These are phyloP conservation scores for Nephrotoma guestfalica DNA, from an alignment of 2,888 invertebrate species.

Conservation along the genomic window DNA sequence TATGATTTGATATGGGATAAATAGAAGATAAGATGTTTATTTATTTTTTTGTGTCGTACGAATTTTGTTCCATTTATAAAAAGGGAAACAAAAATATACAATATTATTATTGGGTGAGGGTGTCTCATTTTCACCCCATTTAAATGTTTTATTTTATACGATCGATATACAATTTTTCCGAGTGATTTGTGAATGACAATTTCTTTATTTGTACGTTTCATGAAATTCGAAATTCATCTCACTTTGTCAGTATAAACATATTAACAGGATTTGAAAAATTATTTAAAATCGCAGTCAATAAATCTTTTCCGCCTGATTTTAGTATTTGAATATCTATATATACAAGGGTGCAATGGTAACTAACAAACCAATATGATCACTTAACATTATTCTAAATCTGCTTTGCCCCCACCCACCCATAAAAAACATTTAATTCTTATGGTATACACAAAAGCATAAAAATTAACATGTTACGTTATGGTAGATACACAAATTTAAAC, in stretches of 20 bases:
- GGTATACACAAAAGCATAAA: not conserved
- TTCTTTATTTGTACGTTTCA: not conserved
- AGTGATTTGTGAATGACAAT: slow-evolving; percentile 6
- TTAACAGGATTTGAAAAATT: not conserved
- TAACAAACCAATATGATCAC: not conserved
- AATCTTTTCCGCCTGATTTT: not conserved
- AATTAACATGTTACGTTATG: not conserved
- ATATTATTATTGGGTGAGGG: not conserved
- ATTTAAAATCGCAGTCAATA: not conserved
- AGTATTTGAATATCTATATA: not conserved
- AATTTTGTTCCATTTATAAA: not conserved
- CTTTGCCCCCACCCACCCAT: not conserved
- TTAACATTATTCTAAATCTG: not conserved
- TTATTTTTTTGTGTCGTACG: not conserved
- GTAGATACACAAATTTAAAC: not conserved
- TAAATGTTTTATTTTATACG: not conserved
- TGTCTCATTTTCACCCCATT: not conserved
- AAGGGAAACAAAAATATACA: not conserved
- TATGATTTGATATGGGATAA: not conserved
- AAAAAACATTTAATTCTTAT: not conserved
- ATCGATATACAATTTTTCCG: not conserved
- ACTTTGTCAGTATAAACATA: not conserved
- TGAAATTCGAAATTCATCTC: not conserved
- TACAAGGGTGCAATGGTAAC: not conserved
- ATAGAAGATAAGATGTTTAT: not conserved